Evolutionary conservation across 1,140 invertebrate species (phyloP).

Genomic region (Apis florea): DNA sequence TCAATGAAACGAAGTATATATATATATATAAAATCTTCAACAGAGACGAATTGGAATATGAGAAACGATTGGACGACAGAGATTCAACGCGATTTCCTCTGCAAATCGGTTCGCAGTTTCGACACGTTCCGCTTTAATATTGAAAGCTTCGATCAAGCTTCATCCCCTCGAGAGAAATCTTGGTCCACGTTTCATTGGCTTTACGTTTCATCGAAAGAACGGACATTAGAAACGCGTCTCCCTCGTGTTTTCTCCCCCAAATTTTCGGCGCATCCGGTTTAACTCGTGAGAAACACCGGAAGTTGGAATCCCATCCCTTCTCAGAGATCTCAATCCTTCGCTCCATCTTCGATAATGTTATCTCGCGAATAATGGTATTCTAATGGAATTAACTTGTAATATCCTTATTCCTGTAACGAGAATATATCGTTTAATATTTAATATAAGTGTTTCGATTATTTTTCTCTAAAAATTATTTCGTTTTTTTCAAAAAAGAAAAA

Average conservation of each 20-base stretch:
- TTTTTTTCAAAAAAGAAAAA: too few relatives aligned
- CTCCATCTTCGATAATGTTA: too few relatives aligned
- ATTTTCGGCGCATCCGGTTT: background rate
- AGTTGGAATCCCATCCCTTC: too few relatives aligned
- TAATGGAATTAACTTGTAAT: too few relatives aligned
- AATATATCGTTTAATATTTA: too few relatives aligned
- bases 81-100: background rate
- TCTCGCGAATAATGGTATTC: too few relatives aligned
- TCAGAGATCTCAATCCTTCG: too few relatives aligned
- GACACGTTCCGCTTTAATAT: conserved; percentile 18
- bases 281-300: too few relatives aligned
- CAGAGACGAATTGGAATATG: background rate
- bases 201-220: background rate
- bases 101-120: background rate
- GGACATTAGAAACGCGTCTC: too few relatives aligned
- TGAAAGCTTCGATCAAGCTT: background rate
- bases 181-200: background rate
- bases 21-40: background rate
- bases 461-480: too few relatives aligned
- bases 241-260: background rate
- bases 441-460: too few relatives aligned
- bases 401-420: too few relatives aligned
- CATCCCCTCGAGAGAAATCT: background rate
- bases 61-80: background rate
- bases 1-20: background rate